Conservation (phyloP, 2,113 vertebrate genomes). For the Macquaria ambigua region DNA sequence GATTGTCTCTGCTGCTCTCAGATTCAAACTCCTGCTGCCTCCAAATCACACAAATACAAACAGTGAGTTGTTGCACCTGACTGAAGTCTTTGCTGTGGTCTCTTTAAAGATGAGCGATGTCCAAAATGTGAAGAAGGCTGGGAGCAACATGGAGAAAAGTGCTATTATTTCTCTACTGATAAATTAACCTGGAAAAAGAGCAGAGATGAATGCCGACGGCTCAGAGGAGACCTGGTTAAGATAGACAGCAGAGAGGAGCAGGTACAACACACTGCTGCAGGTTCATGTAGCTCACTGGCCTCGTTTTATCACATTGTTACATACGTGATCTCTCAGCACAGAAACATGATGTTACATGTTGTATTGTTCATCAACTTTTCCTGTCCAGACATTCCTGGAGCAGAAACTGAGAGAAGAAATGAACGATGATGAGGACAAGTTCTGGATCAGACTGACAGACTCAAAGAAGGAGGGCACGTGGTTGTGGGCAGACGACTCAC, state of each 20-base stretch:
- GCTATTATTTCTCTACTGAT: slow-evolving; percentile 44
- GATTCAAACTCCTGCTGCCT: slow-evolving; percentile 4
- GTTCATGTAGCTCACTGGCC: rapidly evolving
- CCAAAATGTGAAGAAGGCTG: slow-evolving; percentile 5
- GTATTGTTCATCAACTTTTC: not conserved
- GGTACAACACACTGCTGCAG: slow-evolving; percentile 43
- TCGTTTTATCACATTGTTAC: not conserved
- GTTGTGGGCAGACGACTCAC: slow-evolving; percentile 66
- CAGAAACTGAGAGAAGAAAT: rapidly evolving
- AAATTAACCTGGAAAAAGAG: rapidly evolving
- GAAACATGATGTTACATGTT: not conserved
- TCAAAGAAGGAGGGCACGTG: slow-evolving; percentile 19
- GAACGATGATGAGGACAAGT: rapidly evolving
- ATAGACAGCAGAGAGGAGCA: slow-evolving; percentile 59
- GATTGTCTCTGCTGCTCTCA: not conserved
- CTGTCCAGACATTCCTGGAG: slow-evolving; percentile 43
- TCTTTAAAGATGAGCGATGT: not conserved
- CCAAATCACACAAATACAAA: not conserved
- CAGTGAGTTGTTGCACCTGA: not conserved
- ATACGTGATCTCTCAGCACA: not conserved
- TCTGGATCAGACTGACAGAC: slow-evolving; percentile 78
- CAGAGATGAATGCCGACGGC: rapidly evolving
- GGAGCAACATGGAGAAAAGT: slow-evolving; percentile 21
- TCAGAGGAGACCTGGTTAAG: slow-evolving; percentile 38
- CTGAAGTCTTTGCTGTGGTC: rapidly evolving